Base-by-base conservation (phyloP, 1,140 invertebrate genomes). In the Sinonovacula constricta region DNA sequence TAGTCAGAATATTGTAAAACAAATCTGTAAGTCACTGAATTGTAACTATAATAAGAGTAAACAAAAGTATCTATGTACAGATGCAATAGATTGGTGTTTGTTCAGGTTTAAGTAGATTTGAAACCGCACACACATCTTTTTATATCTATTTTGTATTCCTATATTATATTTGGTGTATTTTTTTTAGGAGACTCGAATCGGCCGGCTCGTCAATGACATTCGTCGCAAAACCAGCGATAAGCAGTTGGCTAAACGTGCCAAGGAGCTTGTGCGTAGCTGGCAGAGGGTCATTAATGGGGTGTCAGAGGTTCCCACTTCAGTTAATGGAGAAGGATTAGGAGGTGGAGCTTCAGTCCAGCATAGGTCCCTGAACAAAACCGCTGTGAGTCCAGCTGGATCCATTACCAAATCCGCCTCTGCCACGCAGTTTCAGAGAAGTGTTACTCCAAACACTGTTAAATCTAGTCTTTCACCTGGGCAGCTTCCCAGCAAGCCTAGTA, bases 151-250 rank as follows among this genome's bases (percentile, higher is more conserved):
- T n/a, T n/a, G n/a, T n/a, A n/a, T n/a, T n/a, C n/a, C n/a, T n/a
- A n/a, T n/a, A n/a, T n/a, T n/a, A n/a, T n/a, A n/a, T n/a, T n/a
- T n/a, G n/a, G n/a, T n/a, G n/a, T n/a, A n/a, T 82, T 54, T 78
- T 66, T 92, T 92, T 65, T 88, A 95, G 94, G 92, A 92, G 88
- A 95, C 97, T 93, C 93, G 97, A 94, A 93, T 99, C 90, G 97
- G 97, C n/a, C 96, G 95, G 91, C 94, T 96, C 88, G 95, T 98
- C 87, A 98, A 98, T 92, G 96, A 97, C 91, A 91, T 98, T 28
- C 93, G 97, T 65, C 92, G 95, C 71, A 96, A 96, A 90, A 97
- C 96, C 39, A 94, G 92, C 57, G 94, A 96, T 84, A 88, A 90
- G 76, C 93, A 94, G 51, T 92, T 99, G 88, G 96, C 96, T 30